These are phyloP conservation scores for Alcis repandata DNA, from an alignment of 2,888 invertebrate genomes.

Conservation along the genomic window DNA sequence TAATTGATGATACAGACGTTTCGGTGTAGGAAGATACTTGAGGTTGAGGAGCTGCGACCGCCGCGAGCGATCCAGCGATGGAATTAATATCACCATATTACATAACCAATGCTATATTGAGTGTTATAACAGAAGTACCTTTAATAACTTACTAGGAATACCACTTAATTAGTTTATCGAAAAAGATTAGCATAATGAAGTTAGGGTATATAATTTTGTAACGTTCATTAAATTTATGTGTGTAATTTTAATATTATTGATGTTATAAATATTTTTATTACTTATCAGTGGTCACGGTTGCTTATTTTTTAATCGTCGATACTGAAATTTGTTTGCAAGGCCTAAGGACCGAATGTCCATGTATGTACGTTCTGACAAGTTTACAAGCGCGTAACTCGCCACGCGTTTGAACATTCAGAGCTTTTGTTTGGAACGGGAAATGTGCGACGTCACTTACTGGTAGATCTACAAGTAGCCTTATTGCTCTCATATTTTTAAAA, in stretches of 20 bases:
- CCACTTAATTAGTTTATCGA: conserved; percentile 41
- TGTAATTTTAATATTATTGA: conserved; percentile 1
- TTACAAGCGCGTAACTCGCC: too few species aligned
- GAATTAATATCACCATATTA: conserved; percentile 36
- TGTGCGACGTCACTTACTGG: too few species aligned
- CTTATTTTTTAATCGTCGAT: neutral
- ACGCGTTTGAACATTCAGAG: too few species aligned
- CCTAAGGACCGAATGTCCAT: too few species aligned
- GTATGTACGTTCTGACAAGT: too few species aligned
- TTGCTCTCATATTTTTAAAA: too few species aligned
- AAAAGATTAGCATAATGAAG: conserved; percentile 37
- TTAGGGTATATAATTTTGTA: conserved; percentile 27
- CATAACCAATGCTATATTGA: conserved; percentile 22
- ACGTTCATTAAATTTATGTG: conserved; percentile 13
- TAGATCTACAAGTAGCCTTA: too few species aligned
- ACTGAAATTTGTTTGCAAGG: neutral
- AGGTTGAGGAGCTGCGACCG: conserved; percentile 39
- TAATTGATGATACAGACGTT: conserved; percentile 53
- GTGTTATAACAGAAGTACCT: conserved; percentile 9
- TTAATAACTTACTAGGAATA: conserved; percentile 37
- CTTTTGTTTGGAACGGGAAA: too few species aligned
- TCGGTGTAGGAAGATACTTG: conserved; percentile 44
- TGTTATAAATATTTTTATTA: conserved; percentile 10
- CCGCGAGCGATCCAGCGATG: conserved; percentile 36
- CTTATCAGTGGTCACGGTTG: neutral